Base-by-base conservation (phyloP, 2,888 invertebrate genomes). In the Micoletzkya japonica region DNA sequence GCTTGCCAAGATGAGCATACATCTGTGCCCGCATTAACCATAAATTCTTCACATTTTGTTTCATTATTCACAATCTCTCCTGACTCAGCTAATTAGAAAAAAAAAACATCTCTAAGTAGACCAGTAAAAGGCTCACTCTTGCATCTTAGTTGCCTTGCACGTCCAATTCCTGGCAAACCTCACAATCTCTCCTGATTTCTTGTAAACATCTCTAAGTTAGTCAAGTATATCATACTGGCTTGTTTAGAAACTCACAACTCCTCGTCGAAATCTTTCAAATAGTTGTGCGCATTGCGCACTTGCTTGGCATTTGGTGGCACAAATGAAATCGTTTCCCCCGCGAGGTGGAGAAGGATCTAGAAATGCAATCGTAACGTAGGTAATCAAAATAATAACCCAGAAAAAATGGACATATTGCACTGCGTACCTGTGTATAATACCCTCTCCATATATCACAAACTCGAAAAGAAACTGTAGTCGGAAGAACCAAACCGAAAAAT, bases 361-460 rank as follows among this genome's bases (percentile, higher is more conserved):
- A 49, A 49, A n/a, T 50, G 14, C 58, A 10, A 32, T 59, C 28
- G 28, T 57, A 4, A 56, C 6, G 30, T 30, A 2, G 4, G 10
- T 26, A 54, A 54, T 28, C 4, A 17, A 58, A 58, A 17, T 3
- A 10, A 28, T 7, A 4, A 2, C 6, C 32, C 26, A 4, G n/a
- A 3, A 34, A 32, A 14, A 26, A 4, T 17, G 17, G 17, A n/a
- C n/a, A 37, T 24, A 20, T 4, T 17, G n/a, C 4, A n/a, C 1
- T 36, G 10, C n/a, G 17, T 34, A 66, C 64, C 54, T 70, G 70
- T 14, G 76, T 66, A 36, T 74, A 77, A 63, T 73, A 79, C 10
- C 76, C 73, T 26, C 79, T 60, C 77, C 76, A 77, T 54, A 79
- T 77, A 58, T 79, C 79, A 0, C 76, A 75, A 2, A 56, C 59